phyloP scores from a whole-genome alignment of 1,140 invertebrate species.

The Drosophila lini region DNA sequence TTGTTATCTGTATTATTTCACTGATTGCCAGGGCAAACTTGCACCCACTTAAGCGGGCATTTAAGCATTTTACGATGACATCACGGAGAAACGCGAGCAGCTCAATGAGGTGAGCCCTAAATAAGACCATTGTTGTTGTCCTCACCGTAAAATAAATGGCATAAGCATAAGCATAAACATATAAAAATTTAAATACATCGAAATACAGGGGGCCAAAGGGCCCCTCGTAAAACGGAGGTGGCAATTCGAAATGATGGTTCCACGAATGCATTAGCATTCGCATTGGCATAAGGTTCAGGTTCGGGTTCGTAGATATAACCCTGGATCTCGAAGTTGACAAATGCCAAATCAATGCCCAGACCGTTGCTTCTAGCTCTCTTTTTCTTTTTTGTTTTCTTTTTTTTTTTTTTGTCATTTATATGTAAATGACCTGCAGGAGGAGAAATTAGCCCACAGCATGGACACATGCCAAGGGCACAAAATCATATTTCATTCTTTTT shows the following conservation, averaged over 20 bases:
- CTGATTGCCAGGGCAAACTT: conserved; percentile 36
- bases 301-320: not conserved
- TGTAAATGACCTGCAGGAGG: conserved; percentile 62
- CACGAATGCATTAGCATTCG: conserved; percentile 54
- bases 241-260: conserved; percentile 37
- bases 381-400: conserved; percentile 19
- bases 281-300: conserved; percentile 8
- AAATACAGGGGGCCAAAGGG: conserved; percentile 18
- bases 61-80: conserved; percentile 64
- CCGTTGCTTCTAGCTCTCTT: conserved; percentile 7
- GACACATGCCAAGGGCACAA: conserved; percentile 42
- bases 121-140: conserved; percentile 38
- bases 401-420: conserved; percentile 68
- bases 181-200: conserved; percentile 60
- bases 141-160: conserved; percentile 56
- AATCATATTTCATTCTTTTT: conserved; percentile 63
- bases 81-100: conserved; percentile 7
- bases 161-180: conserved; percentile 55
- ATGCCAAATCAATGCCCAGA: conserved; percentile 59
- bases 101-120: conserved; percentile 36
- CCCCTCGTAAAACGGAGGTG: conserved; percentile 43
- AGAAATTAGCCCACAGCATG: conserved; percentile 47
- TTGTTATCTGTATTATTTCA: conserved; percentile 41
- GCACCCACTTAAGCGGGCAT: conserved; percentile 67
- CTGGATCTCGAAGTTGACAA: conserved; percentile 24